Base-by-base conservation (phyloP, 1,140 invertebrate species). In the Leptinotarsa undecemlineata region DNA sequence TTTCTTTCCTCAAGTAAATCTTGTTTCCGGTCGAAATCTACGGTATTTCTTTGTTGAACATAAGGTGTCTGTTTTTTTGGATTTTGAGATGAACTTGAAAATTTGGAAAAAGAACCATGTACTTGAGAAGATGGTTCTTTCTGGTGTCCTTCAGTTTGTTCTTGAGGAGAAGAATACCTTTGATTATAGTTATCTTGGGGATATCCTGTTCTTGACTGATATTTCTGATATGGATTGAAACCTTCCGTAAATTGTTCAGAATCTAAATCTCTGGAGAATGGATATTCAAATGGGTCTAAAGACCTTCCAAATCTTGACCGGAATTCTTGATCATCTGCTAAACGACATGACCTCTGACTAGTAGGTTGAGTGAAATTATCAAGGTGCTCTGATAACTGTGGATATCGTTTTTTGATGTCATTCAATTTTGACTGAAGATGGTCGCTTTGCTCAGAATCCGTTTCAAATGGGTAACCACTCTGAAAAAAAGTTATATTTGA, bases 21-120 rank as follows among this genome's bases (percentile, higher is more conserved):
- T 72, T 90, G 90, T 83, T 91, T 92, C 69, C 92, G 90, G 51
- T 91, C 92, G 81, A 94, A 89, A 81, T 94, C 92, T 64, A 93
- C 90, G 14, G 93, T 94, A 76, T 93, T 94, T 71, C 92, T 89
- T 51, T 94, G 92, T 71, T 90, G 89, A 17, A 93, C 85, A 51
- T 86, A 85, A 48, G 86, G 85, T 67, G 69, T 68, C 80, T 75
- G 82, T 80, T 81, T 84, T 78, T 47, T 84, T 73, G 76, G 77
- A 77, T 14, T 77, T 73, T 57, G 51, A 19, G 51, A 57, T 57
- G 51, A 57, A 57, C 51, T 19, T 57, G 51, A n/a, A 57, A 19
- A 57, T 17, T 57, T 71, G 64, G 73, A 69, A 15, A 48, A 21
- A n/a, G 48, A 17, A 48, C 47, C 42, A 17, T 72, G 20, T 74